Evolutionary conservation across 1,140 invertebrate genomes (phyloP).

Genomic region (Antheraea mylitta): DNA sequence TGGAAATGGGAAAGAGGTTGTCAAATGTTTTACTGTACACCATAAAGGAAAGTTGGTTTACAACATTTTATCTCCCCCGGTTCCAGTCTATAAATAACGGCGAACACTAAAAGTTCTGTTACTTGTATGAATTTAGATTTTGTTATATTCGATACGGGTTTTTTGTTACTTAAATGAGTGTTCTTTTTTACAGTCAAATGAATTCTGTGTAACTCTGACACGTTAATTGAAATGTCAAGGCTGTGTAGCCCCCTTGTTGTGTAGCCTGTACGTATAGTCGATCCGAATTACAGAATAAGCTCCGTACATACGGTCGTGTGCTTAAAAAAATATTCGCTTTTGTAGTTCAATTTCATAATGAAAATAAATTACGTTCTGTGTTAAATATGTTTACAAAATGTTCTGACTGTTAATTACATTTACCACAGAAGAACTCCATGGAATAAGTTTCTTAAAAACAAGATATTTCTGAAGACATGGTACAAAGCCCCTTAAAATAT

Average conservation of each 20-base stretch:
- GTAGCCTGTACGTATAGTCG: not conserved
- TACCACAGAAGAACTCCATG: too few relatives aligned
- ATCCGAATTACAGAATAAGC: not conserved
- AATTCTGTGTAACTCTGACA: not conserved
- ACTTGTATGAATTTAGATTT: not conserved
- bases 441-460: too few relatives aligned
- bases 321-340: too few relatives aligned
- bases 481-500: too few relatives aligned
- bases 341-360: too few relatives aligned
- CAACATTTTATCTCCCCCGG: constrained; percentile 7
- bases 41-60: constrained; percentile 14
- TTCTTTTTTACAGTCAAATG: too few relatives aligned
- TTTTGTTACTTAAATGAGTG: not conserved
- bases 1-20: constrained; percentile 21
- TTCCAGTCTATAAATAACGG: not conserved
- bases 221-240: not conserved
- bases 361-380: too few relatives aligned
- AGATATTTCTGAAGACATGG: too few relatives aligned
- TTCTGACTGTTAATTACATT: too few relatives aligned
- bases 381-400: too few relatives aligned
- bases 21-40: constrained; percentile 14
- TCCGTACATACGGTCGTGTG: too few relatives aligned
- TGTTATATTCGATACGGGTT: not conserved
- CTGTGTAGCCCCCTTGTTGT: not conserved
- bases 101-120: not conserved